Evolutionary conservation across 1,140 invertebrate genomes (phyloP).

Genomic region (Drosophila orena): DNA sequence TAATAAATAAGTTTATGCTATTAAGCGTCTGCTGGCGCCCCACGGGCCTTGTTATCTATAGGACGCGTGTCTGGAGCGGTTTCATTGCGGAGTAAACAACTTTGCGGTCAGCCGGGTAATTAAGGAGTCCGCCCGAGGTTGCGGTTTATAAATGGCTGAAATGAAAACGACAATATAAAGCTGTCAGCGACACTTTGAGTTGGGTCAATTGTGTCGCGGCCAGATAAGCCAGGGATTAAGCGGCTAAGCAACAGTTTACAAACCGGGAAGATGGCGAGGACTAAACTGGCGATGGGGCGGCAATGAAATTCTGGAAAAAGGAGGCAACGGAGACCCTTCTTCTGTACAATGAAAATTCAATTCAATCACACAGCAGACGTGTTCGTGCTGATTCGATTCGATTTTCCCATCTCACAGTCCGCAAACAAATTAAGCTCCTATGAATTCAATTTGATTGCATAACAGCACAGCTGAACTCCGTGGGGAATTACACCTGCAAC

Average conservation of each 20-base stretch:
- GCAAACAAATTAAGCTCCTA: conserved; percentile 6
- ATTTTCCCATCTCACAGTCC: neutral
- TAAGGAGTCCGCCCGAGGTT: conserved; percentile 63
- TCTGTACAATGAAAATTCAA: conserved; percentile 32
- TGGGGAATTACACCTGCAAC: neutral
- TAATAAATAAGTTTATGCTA: conserved; percentile 78
- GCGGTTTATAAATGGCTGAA: conserved; percentile 76
- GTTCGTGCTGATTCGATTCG: conserved; percentile 7
- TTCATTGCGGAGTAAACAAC: conserved; percentile 49
- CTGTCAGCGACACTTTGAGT: conserved; percentile 75
- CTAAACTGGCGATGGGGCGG: neutral
- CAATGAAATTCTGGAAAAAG: conserved; percentile 5
- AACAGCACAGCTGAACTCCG: neutral
- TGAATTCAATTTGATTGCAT: conserved; percentile 12
- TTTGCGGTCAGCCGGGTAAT: conserved; percentile 63
- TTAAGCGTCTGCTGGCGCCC: conserved; percentile 64
- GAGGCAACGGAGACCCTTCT: neutral
- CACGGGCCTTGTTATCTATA: conserved; percentile 59
- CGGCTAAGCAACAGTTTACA: conserved; percentile 52
- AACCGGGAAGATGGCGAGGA: conserved; percentile 22
- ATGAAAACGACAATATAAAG: conserved; percentile 79
- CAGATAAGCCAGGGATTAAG: conserved; percentile 43
- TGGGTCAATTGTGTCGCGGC: conserved; percentile 52
- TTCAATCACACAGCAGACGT: conserved; percentile 13
- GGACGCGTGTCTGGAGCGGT: conserved; percentile 45